A percentile compares a stretch with the other conserved stretches of the same genome.
These are phyloP conservation scores for Momotus momota DNA, from an alignment of 2,797 vertebrate genomes.

Conservation along the genomic window DNA sequence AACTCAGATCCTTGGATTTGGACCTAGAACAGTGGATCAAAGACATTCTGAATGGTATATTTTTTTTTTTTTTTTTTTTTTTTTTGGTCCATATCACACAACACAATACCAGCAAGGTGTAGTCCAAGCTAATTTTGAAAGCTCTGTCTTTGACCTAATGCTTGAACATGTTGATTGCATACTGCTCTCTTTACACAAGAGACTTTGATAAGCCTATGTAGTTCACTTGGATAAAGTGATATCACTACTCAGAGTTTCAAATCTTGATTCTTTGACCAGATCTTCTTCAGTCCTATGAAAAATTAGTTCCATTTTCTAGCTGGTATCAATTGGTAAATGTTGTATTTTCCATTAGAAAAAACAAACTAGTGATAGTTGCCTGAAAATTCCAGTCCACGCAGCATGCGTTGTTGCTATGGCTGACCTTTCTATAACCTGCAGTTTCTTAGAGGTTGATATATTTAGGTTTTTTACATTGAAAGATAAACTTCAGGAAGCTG, in stretches of 20 bases:
- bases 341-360: background rate
- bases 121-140: background rate
- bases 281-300: background rate
- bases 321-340: background rate
- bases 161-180: background rate
- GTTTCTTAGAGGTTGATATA: background rate
- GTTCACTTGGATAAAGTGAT: background rate
- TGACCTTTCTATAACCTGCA: background rate
- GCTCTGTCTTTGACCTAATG: background rate
- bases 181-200: background rate
- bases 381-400: background rate
- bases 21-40: background rate
- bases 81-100: background rate
- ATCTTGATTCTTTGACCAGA: background rate
- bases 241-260: background rate
- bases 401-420: background rate
- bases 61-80: background rate
- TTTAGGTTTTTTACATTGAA: background rate
- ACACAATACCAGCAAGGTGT: background rate
- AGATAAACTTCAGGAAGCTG: background rate
- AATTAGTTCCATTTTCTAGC: background rate
- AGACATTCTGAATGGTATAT: background rate
- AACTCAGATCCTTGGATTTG: background rate
- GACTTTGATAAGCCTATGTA: background rate
- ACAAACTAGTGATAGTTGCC: background rate